Evolutionary conservation across 2,888 invertebrate genomes (phyloP), one percentile per base, ranked within the genome.

Genomic region (Tipula helvola): DNA sequence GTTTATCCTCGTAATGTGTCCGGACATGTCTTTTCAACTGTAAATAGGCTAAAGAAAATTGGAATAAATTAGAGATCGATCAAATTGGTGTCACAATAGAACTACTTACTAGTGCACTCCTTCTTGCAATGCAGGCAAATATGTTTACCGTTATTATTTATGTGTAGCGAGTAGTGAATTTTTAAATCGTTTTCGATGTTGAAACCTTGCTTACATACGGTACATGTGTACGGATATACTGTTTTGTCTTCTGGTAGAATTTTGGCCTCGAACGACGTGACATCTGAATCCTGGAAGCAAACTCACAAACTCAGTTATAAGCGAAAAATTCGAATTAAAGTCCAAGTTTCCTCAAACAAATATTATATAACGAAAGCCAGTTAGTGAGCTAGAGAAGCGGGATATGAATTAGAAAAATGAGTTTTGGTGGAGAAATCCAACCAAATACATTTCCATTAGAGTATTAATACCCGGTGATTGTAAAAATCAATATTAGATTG

Each of bases 1-100:
- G 92, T 89, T 93, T 93, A 84, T 90, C 89, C 86, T 91, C 89
- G 92, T 93, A 93, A 90, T 94, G 93, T 0, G 92, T 92, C 86
- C 92, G 91, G 7, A 93, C 90, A 89, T 94, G 94, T 0, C 94
- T 91, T 3, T 92, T 92, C 86, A 93, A 89, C 87, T 90, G 89
- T 2, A 90, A 86, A 36, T 89, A 90, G 2, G 89, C 92, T 92
- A 87, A 1, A 87, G 84, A 57, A 84, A 47, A 28, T 44, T 85
- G 41, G 1, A 7, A 0, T 13, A 85, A 85, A 5, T 71, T 71
- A 18, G 7, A 4, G 5, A 18, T 28, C 71, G 7, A 71, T 18
- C 18, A 41, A 41, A 44, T 12, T 44, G 44, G 10, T 12, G 44
- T 44, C 39, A 39, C 39, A 39, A 39, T 39, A 39, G 7, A 39